Conservation (phyloP, 2,113 vertebrate species). For the Crocuta crocuta region DNA sequence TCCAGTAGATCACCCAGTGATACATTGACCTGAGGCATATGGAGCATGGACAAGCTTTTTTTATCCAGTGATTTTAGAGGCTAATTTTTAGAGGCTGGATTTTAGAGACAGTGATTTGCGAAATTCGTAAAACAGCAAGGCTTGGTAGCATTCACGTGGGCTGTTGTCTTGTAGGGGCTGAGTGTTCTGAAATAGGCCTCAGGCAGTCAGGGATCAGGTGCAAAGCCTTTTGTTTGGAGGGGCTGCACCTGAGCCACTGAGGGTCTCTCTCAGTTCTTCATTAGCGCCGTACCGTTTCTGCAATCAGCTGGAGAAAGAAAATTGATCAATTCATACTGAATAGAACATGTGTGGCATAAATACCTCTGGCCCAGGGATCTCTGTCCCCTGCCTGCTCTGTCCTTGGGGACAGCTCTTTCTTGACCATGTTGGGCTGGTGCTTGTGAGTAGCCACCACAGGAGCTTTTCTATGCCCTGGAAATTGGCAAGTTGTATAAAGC, state of each 20-base stretch:
- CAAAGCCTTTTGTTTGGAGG: background rate
- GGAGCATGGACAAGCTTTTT: background rate
- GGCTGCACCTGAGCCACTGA: background rate
- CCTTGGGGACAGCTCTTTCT: background rate
- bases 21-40: background rate
- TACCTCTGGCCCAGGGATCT: background rate
- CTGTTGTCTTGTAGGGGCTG: background rate
- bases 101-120: background rate
- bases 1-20: background rate
- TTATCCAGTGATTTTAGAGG: background rate
- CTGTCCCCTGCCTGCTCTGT: too few species aligned
- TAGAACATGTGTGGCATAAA: background rate
- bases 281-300: background rate
- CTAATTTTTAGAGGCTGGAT: background rate
- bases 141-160: background rate
- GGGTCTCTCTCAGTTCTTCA: background rate
- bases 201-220: background rate
- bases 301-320: background rate
- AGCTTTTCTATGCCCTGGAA: background rate
- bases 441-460: background rate
- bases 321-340: background rate
- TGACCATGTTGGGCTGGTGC: background rate
- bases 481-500: background rate
- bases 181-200: background rate
- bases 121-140: background rate